Evolutionary conservation across 2,888 invertebrate genomes (phyloP), one percentile per base, ranked within the genome.

Genomic region (Tipula confusa): DNA sequence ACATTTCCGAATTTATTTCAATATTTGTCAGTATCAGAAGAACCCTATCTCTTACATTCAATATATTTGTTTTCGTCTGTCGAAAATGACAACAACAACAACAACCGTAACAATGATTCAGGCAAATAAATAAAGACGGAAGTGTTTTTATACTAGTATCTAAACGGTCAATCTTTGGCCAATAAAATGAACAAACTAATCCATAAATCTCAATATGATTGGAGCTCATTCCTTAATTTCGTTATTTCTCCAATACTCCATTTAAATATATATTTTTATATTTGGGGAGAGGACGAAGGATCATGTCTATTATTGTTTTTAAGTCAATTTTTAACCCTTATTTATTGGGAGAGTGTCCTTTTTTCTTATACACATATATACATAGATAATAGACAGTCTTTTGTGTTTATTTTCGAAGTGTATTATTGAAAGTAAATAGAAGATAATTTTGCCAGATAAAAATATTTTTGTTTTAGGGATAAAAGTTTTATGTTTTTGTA

Each of bases 81-180:
- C 29, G n/a, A 81, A n/a, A 81, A 29, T 29, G 80, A 29, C 7
- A 64, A 64, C 24, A 64, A 64, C 64, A 48, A 81, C 33, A 31
- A 33, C 7, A 82, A 4, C 24, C 18, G 24, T 24, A 48, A 81
- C 33, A 31, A 33, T 4, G 33, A 4, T 2, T 28, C 80, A n/a
- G 13, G 15, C 5, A 31, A 31, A 33, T 18, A 48, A 48, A 48
- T 18, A 82, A 36, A 33, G 36, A 18, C 5, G 18, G 18, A 48
- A 64, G 24, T n/a, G n/a, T n/a, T n/a, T n/a, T n/a, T n/a, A n/a
- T n/a, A n/a, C 24, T 64, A 18, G n/a, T 85, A 85, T 85, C 85
- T 85, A 85, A 85, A 85, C 85, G 85, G 85, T 85, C 84, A 84
- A 85, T 85, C 85, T 85, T 85, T 85, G 85, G 84, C 85, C 85